phyloP scores from a whole-genome alignment of 2,888 invertebrate genomes.

The Chloromyia formosa region DNA sequence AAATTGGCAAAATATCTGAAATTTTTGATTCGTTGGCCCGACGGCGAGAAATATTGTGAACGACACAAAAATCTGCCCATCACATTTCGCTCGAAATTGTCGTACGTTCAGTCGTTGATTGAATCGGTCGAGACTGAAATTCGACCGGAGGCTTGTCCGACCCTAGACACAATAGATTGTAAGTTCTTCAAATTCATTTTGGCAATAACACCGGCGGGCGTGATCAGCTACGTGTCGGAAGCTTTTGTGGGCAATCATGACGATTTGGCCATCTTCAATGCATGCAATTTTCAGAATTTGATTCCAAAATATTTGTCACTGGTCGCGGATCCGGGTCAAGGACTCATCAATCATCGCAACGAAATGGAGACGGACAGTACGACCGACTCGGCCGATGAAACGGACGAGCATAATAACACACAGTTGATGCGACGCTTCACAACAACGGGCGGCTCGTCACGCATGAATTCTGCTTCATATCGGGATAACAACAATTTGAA shows the following conservation, averaged over 20 bases:
- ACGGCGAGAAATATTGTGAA: constrained; percentile 60
- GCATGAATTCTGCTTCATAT: background rate
- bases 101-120: constrained; percentile 61
- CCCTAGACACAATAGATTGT: constrained; percentile 56
- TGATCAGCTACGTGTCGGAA: constrained; percentile 61
- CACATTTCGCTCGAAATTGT: constrained; percentile 59
- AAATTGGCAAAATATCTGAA: constrained; percentile 59
- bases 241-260: constrained; percentile 61
- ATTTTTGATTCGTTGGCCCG: constrained; percentile 61
- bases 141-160: constrained; percentile 54
- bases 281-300: constrained; percentile 57
- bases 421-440: constrained; percentile 24
- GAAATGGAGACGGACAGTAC: constrained; percentile 54
- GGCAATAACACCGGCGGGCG: constrained; percentile 60
- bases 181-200: constrained; percentile 61
- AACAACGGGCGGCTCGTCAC: background rate
- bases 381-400: constrained; percentile 57
- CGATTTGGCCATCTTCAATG: constrained; percentile 61
- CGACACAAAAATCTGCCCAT: constrained; percentile 61
- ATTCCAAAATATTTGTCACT: constrained; percentile 61
- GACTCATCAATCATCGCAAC: constrained; percentile 16
- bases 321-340: constrained; percentile 61
- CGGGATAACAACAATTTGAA: constrained; percentile 52
- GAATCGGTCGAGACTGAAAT: constrained; percentile 63
- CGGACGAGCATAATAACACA: constrained; percentile 50